Base-by-base conservation (phyloP, 2,888 invertebrate species). In the Drosophila koepferae region DNA sequence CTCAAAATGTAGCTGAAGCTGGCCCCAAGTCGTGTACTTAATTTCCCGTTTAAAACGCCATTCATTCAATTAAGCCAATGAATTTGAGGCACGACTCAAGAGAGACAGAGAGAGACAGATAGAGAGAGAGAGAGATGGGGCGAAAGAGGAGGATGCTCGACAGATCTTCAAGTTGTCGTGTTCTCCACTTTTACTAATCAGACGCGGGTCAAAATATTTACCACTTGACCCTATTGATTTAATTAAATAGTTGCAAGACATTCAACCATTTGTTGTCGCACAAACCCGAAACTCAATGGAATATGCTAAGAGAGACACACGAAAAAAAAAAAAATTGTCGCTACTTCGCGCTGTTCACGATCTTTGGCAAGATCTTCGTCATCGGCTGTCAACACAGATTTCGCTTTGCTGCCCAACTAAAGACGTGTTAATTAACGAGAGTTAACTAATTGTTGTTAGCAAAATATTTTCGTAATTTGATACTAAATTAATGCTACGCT, bases 201-300 rank as follows among this genome's bases (percentile, higher is more conserved):
- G 92, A 91, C 91, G 92, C 92, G 91, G 93, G 93, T 93, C 93
- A 93, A 93, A 93, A 93, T 93, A 93, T 93, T 93, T 93, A 93
- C 92, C 93, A 93, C 92, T 93, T 93, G 93, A 93, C 93, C 93
- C 93, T 87, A 91, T 91, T 93, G 93, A 93, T 93, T 93, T 92
- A 93, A 93, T 93, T 92, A 92, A 91, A 91, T 90, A 91, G 92
- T 92, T 92, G 86, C 91, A 90, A 92, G 91, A 91, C 91, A 91
- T 91, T 86, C 86, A 83, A 72, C 85, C 76, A 68, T 89, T 90
- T 91, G 89, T 90, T 91, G 89, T 77, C 78, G 81, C 73, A 81
- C 81, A 78, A 78, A 66, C 68, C 62, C 51, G 38, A 79, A 68
- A 68, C 66, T 18, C 44, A 28, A 16, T 28, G 38, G 34, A 23